Percentiles rank a stretch among this genome's conserved stretches.
phyloP scores from a whole-genome alignment of 2,113 vertebrate genomes.

The Gymnocephalus cernua region DNA sequence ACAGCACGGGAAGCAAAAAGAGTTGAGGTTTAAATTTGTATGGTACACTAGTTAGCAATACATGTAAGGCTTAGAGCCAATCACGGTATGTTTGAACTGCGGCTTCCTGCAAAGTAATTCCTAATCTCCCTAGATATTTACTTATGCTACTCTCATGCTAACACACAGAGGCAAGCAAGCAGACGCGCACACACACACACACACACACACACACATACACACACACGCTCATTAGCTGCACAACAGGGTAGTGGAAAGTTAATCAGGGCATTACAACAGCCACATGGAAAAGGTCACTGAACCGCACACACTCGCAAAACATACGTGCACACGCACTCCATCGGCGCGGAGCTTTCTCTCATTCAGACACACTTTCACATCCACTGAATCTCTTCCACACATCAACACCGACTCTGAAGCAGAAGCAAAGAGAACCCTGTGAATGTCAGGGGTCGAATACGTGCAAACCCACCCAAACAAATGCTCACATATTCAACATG shows the following conservation, averaged over 20 bases:
- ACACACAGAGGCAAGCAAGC: neutral
- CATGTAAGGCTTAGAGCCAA: slow-evolving; percentile 15
- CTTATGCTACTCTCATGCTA: neutral
- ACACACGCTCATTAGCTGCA: slow-evolving; percentile 37
- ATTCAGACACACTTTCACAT: neutral
- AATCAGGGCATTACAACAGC: slow-evolving; percentile 40
- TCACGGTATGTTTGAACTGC: slow-evolving; percentile 1
- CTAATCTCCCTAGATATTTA: slow-evolving; percentile 46
- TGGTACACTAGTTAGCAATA: slow-evolving; percentile 18
- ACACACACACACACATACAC: neutral
- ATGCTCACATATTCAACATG: neutral
- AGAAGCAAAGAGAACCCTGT: neutral
- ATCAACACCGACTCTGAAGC: neutral
- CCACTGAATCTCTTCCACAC: neutral
- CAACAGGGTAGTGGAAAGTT: slow-evolving; percentile 41
- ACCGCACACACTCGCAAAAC: neutral
- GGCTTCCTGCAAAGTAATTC: slow-evolving; percentile 1
- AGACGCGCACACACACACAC: neutral
- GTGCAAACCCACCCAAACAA: neutral
- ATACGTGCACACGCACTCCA: too few species aligned
- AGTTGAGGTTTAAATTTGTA: slow-evolving; percentile 44
- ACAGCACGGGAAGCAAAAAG: slow-evolving; percentile 9
- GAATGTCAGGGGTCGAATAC: neutral
- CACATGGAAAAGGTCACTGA: slow-evolving; percentile 32
- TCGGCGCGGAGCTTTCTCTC: neutral